A percentile compares a stretch with the other conserved stretches of the same genome.
Conservation (phyloP, 2,888 invertebrate genomes). For the Spilarctia lutea region DNA sequence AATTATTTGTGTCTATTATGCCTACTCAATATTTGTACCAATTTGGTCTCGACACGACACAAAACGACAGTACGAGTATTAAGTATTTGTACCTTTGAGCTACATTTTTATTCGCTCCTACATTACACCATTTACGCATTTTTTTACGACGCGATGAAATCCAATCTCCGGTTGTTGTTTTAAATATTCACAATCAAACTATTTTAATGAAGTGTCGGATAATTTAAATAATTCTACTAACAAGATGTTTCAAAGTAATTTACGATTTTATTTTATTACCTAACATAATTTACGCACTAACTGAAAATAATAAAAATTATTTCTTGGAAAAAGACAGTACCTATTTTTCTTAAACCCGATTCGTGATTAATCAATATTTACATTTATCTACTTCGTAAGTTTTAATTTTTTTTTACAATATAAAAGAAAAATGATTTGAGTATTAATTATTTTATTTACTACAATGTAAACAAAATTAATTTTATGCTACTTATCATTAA, state of each 20-base stretch:
- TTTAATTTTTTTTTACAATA: no score
- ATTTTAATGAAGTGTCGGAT: conserved; percentile 17
- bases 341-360: neutral
- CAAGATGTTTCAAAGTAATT: conserved; percentile 44
- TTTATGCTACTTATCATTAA: no score
- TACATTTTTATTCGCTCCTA: neutral
- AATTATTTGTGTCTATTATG: neutral
- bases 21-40: neutral
- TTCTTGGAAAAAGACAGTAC: neutral
- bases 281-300: conserved; percentile 41
- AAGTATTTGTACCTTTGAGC: neutral
- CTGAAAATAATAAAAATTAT: neutral
- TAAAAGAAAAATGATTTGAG: no score
- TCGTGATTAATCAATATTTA: neutral
- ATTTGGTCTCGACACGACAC: no score
- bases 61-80: neutral
- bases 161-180: conserved; percentile 21
- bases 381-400: neutral
- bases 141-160: conserved; percentile 30
- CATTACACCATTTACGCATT: neutral
- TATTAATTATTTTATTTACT: no score
- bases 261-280: conserved; percentile 46
- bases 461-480: no score
- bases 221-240: conserved; percentile 27
- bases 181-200: conserved; percentile 10